phyloP scores from a whole-genome alignment of 2,888 invertebrate genomes.

The Ennomos fuscantarius region DNA sequence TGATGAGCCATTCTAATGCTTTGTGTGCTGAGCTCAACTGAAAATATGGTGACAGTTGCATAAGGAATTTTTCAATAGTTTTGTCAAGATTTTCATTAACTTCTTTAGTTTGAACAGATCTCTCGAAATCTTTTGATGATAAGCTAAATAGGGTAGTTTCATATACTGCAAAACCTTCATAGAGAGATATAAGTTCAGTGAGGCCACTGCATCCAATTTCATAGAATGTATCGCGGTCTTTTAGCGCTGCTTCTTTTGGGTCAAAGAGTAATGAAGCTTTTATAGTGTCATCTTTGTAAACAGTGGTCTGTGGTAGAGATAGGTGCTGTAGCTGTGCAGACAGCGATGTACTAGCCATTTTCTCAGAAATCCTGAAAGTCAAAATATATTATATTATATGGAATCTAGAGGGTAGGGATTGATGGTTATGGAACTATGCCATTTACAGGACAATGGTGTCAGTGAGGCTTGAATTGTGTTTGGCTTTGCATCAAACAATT shows the following conservation, averaged over 20 bases:
- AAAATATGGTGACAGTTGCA: conserved; percentile 94
- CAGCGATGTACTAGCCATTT: conserved; percentile 87
- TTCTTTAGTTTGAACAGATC: conserved; percentile 90
- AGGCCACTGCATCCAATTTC: conserved; percentile 95
- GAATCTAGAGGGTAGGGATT: no score
- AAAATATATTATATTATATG: no score
- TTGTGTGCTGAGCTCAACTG: conserved; percentile 93
- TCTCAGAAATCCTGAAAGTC: conserved; percentile 9
- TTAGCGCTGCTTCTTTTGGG: conserved; percentile 94
- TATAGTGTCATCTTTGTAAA: conserved; percentile 88
- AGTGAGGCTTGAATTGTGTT: no score
- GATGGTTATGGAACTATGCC: no score
- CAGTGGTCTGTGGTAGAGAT: conserved; percentile 89
- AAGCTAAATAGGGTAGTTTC: conserved; percentile 91
- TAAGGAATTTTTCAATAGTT: conserved; percentile 91
- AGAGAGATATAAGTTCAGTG: conserved; percentile 91
- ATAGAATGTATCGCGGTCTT: conserved; percentile 93
- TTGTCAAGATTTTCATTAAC: conserved; percentile 91
- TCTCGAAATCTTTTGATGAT: conserved; percentile 91
- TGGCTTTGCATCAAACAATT: no score
- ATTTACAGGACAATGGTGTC: no score
- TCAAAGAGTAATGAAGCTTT: conserved; percentile 95
- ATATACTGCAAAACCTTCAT: conserved; percentile 90
- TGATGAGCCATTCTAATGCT: conserved; percentile 97
- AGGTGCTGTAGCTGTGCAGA: conserved; percentile 91